Conservation (phyloP, 2,888 invertebrate species). For the Aelia acuminata region DNA sequence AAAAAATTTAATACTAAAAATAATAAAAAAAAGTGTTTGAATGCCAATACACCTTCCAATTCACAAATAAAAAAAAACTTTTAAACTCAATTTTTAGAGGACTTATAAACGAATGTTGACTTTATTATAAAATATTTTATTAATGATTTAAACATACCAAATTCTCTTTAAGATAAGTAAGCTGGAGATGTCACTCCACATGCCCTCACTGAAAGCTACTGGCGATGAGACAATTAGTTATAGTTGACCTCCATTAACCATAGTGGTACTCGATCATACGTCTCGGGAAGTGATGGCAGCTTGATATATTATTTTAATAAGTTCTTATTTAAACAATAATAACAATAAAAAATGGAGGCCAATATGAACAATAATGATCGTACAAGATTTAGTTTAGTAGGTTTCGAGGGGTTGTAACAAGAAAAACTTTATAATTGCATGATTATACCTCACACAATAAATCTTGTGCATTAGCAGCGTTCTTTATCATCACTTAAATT, state of each 20-base stretch:
- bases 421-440: no score
- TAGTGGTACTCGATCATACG: constrained; percentile 5
- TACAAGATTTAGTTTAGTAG: background rate
- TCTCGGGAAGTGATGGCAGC: background rate
- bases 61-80: no score
- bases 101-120: no score
- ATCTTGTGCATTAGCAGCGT: no score
- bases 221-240: background rate
- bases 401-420: background rate
- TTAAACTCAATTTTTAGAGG: no score
- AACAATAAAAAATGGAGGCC: background rate
- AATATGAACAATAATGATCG: background rate
- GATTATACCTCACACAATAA: no score
- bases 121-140: no score
- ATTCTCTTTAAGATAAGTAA: background rate
- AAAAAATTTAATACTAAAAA: no score
- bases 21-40: no score
- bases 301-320: background rate
- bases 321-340: background rate
- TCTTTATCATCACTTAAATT: no score
- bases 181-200: background rate
- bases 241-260: constrained; percentile 41
- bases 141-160: background rate
- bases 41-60: no score
- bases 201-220: background rate